phyloP scores from a whole-genome alignment of 53 echinoderm and acorn worm genomes.

The Astropecten irregularis region DNA sequence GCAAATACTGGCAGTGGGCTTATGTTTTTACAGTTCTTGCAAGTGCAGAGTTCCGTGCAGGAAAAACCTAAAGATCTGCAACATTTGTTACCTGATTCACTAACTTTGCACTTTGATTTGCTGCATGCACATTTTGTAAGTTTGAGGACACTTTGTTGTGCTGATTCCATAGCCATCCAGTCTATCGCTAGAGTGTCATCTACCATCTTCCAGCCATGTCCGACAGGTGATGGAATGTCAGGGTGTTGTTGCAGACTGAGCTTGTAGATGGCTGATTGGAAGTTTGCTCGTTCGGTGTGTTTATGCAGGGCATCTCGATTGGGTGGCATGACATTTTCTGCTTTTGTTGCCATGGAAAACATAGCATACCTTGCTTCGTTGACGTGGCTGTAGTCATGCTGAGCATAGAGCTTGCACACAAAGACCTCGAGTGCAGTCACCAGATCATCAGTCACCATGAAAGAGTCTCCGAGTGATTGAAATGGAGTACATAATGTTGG shows the following conservation, averaged over 20 bases:
- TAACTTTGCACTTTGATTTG: conserved; percentile 15
- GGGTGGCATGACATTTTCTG: conserved; percentile 34
- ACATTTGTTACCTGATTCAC: neutral
- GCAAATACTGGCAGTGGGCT: neutral
- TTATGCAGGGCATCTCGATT: conserved; percentile 38
- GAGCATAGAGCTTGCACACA: conserved; percentile 28
- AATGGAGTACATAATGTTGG: neutral
- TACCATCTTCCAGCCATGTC: conserved; percentile 47
- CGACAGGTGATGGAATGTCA: conserved; percentile 1
- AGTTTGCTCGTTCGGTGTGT: conserved; percentile 40
- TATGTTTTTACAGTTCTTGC: neutral
- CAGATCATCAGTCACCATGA: neutral
- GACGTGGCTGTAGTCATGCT: neutral
- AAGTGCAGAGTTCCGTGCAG: neutral
- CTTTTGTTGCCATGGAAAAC: neutral
- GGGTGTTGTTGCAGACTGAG: neutral
- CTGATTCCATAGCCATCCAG: conserved; percentile 50
- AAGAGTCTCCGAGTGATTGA: neutral
- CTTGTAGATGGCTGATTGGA: conserved; percentile 33
- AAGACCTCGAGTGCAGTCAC: neutral
- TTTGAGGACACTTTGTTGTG: conserved; percentile 37
- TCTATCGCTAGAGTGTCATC: conserved; percentile 18
- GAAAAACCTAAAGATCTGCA: neutral
- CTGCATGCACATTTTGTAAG: conserved; percentile 28
- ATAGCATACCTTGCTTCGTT: conserved; percentile 20